Percentiles rank a stretch among this genome's conserved stretches.
Evolutionary conservation across 2,888 invertebrate genomes (phyloP).

Genomic region (Diaphora mendica): DNA sequence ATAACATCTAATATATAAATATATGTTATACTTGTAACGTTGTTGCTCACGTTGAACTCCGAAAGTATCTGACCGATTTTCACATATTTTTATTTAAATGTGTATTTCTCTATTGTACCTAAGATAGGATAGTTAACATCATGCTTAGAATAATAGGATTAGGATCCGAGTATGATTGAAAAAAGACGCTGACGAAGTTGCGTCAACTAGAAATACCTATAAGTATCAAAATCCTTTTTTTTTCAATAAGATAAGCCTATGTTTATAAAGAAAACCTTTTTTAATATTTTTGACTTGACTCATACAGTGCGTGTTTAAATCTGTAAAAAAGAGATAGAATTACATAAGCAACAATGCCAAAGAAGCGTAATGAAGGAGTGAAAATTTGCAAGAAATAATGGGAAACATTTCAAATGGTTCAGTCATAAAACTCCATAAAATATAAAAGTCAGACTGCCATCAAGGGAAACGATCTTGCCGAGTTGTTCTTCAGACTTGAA

Average conservation of each 20-base stretch:
- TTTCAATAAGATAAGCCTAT: neutral
- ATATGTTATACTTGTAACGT: too few relatives aligned
- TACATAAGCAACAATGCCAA: conserved; percentile 31
- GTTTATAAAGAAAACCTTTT: neutral
- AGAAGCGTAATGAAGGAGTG: conserved; percentile 36
- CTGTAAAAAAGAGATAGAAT: conserved; percentile 16
- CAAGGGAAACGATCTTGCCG: conserved; percentile 68
- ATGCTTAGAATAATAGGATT: too few relatives aligned
- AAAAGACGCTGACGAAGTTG: too few relatives aligned
- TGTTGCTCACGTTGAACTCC: too few relatives aligned
- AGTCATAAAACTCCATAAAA: conserved; percentile 58
- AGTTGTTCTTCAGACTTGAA: conserved; percentile 69
- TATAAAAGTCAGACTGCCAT: conserved; percentile 57
- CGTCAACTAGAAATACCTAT: too few relatives aligned
- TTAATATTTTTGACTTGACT: neutral
- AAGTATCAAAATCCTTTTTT: too few relatives aligned
- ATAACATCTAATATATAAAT: too few relatives aligned
- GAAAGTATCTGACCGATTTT: too few relatives aligned
- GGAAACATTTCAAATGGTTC: conserved; percentile 40
- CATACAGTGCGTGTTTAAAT: conserved; percentile 3
- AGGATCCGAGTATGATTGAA: too few relatives aligned
- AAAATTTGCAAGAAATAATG: conserved; percentile 43
- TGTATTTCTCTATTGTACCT: too few relatives aligned
- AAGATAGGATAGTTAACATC: too few relatives aligned
- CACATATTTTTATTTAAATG: too few relatives aligned